Evolutionary conservation across 2,888 invertebrate genomes (phyloP).

Genomic region (Cantharis rustica): DNA sequence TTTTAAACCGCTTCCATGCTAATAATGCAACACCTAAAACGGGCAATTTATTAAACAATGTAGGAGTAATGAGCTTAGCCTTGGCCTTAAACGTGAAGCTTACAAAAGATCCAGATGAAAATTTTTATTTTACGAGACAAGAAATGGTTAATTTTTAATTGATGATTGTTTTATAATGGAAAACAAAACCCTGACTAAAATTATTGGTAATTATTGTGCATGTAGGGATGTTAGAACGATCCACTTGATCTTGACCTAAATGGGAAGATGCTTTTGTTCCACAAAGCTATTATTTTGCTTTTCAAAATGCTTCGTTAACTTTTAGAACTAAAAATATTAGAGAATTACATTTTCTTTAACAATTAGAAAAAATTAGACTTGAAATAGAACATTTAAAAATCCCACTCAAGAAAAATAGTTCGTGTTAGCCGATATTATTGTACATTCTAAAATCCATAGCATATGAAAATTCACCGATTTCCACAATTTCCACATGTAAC

Average conservation of each 20-base stretch:
- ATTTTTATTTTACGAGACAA: neutral
- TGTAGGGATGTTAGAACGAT: neutral
- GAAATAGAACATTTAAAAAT: neutral
- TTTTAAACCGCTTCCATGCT: neutral
- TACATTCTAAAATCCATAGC: too few species aligned
- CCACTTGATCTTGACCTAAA: constrained; percentile 6
- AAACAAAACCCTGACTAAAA: neutral
- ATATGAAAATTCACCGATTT: too few species aligned
- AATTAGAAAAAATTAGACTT: neutral
- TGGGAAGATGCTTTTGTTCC: neutral
- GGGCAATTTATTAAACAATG: neutral
- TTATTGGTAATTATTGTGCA: constrained; percentile 4
- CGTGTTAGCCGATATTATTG: too few species aligned
- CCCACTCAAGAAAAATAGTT: neutral
- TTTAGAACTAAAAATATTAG: neutral
- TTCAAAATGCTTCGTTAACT: neutral
- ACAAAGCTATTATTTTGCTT: neutral
- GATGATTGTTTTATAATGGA: neutral
- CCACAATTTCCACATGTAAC: too few species aligned
- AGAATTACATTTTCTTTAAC: neutral
- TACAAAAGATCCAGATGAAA: neutral
- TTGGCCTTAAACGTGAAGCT: neutral
- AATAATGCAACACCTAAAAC: neutral
- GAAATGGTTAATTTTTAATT: neutral
- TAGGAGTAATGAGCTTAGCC: neutral